Percentiles rank a stretch among this genome's conserved stretches.
These are phyloP conservation scores for Notospermus geniculatus DNA, from an alignment of 1,140 invertebrate species.

Conservation along the genomic window DNA sequence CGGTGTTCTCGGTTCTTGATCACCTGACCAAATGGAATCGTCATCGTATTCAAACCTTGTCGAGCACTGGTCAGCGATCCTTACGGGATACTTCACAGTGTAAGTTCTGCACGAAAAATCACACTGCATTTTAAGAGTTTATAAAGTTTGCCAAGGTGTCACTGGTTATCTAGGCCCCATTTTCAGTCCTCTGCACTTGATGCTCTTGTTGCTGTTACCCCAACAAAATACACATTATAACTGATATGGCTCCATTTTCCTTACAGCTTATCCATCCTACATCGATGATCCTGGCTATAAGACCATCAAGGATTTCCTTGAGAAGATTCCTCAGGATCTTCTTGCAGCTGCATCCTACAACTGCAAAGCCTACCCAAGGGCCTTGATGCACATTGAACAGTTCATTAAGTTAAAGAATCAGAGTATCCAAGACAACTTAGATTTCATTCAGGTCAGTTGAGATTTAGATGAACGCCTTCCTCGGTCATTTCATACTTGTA, in stretches of 20 bases:
- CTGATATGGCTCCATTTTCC: too few species aligned
- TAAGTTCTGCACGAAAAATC: too few species aligned
- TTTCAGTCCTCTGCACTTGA: too few species aligned
- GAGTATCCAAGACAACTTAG: slow-evolving; percentile 52
- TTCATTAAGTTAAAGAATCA: slow-evolving; percentile 47
- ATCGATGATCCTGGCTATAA: slow-evolving; percentile 36
- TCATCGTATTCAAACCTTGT: slow-evolving; percentile 29
- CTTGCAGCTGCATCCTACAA: slow-evolving; percentile 60
- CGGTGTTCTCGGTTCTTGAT: slow-evolving; percentile 59
- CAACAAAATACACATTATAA: too few species aligned
- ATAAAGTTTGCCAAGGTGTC: too few species aligned
- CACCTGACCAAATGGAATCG: slow-evolving; percentile 52
- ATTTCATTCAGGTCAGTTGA: slow-evolving; percentile 54
- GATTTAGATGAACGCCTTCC: too few species aligned
- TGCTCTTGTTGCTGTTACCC: too few species aligned
- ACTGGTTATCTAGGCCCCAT: too few species aligned
- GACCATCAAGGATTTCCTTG: slow-evolving; percentile 52
- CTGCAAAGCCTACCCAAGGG: slow-evolving; percentile 60
- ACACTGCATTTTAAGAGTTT: too few species aligned
- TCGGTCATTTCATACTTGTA: too few species aligned
- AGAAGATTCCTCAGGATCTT: slow-evolving; percentile 57
- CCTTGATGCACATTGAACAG: slow-evolving; percentile 61
- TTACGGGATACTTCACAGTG: too few species aligned
- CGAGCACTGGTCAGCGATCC: not conserved
- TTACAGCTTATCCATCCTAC: slow-evolving; percentile 18